phyloP scores from a whole-genome alignment of 2,113 vertebrate genomes.

The Dasyornis broadbenti region DNA sequence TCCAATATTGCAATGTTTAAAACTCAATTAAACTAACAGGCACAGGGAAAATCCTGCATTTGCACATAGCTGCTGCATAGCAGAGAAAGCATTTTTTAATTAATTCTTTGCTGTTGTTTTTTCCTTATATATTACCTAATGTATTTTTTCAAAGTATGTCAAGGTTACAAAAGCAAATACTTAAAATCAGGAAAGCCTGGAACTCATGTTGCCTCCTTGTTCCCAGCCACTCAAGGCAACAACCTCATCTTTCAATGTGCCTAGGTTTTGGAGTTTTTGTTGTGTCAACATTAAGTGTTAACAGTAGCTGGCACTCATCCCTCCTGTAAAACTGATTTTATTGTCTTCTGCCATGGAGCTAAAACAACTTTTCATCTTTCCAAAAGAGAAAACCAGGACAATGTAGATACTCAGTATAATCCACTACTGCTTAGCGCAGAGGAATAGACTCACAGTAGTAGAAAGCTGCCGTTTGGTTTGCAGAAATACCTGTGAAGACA shows the following conservation, averaged over 20 bases:
- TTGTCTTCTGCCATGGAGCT: not conserved
- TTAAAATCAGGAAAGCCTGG: not conserved
- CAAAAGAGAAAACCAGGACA: not conserved
- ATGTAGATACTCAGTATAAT: not conserved
- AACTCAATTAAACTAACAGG: not conserved
- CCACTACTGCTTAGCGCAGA: not conserved
- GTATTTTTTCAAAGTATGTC: not conserved
- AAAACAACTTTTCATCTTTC: not conserved
- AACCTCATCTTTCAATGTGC: not conserved
- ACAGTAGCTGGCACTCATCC: not conserved
- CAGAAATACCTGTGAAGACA: not conserved
- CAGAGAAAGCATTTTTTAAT: not conserved
- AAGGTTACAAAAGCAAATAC: not conserved
- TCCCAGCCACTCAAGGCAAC: not conserved
- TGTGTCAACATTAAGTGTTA: not conserved
- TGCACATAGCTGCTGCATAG: not conserved
- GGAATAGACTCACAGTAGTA: not conserved
- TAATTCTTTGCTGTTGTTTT: not conserved
- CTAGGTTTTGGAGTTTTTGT: not conserved
- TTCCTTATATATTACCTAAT: not conserved
- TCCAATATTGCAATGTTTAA: not conserved
- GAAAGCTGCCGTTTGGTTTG: not conserved
- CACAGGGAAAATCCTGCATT: not conserved
- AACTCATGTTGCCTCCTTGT: not conserved
- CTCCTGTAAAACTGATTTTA: not conserved